These are phyloP conservation scores for Chrysochloris asiatica DNA, from an alignment of 2,113 vertebrate species.

Conservation along the genomic window DNA sequence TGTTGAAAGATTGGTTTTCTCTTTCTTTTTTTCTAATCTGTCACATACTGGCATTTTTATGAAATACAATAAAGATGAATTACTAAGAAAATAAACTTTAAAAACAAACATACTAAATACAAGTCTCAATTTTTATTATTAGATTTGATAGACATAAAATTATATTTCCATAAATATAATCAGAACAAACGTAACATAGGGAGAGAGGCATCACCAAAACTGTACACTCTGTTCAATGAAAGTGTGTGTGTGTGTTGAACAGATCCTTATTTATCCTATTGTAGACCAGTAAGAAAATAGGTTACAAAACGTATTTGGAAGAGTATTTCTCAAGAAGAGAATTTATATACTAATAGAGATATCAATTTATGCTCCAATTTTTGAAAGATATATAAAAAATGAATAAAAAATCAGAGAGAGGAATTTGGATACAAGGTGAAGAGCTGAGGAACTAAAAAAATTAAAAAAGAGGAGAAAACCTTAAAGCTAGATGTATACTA, in stretches of 20 bases:
- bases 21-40: background rate
- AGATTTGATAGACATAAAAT: conserved; percentile 7
- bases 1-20: background rate
- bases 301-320: background rate
- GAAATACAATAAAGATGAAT: conserved; percentile 31
- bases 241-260: background rate
- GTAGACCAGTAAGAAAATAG: background rate
- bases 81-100: conserved; percentile 33
- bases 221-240: background rate
- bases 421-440: background rate
- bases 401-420: background rate
- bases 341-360: background rate
- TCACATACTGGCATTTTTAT: background rate
- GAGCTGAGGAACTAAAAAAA: background rate
- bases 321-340: background rate
- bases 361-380: background rate
- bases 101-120: background rate
- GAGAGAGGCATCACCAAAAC: background rate
- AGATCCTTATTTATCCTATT: background rate
- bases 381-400: background rate
- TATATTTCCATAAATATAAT: conserved; percentile 11
- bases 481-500: background rate
- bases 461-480: background rate
- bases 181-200: background rate
- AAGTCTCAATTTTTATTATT: conserved; percentile 18